phyloP scores from a whole-genome alignment of 2,797 vertebrate species.

The Sebastes flavidus region DNA sequence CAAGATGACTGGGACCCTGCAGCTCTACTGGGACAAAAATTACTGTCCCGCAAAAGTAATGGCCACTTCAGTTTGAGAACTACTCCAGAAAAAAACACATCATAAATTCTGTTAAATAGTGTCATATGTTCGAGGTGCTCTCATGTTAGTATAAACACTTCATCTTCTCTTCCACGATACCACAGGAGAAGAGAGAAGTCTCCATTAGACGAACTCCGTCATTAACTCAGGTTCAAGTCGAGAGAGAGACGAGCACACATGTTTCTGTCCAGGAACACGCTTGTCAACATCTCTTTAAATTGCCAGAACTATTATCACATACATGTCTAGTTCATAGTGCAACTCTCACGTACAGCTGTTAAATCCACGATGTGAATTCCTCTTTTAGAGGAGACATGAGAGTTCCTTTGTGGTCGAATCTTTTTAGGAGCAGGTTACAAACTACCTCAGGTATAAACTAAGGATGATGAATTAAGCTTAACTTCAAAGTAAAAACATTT shows the following conservation, averaged over 20 bases:
- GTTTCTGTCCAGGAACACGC: neutral
- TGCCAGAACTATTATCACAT: neutral
- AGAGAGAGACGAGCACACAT: neutral
- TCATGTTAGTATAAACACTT: conserved; percentile 47
- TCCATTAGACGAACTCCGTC: neutral
- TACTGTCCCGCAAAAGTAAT: conserved; percentile 5
- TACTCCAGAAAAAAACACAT: conserved; percentile 38
- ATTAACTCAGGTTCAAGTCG: neutral
- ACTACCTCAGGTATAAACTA: neutral
- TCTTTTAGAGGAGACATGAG: neutral
- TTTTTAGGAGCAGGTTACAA: neutral
- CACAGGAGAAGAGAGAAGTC: conserved; percentile 1
- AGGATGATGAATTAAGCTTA: neutral
- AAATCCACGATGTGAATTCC: neutral
- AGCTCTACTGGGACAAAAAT: conserved; percentile 2
- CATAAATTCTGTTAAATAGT: conserved; percentile 57
- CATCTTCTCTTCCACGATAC: neutral
- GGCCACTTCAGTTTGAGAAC: conserved; percentile 58
- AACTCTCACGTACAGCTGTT: neutral
- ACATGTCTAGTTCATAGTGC: neutral
- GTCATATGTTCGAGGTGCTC: conserved; percentile 18
- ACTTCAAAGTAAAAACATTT: conserved; percentile 23
- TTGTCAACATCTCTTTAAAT: neutral
- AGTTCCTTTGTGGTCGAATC: neutral
- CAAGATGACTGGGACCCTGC: neutral